phyloP scores from a whole-genome alignment of 1,140 invertebrate genomes.

The Heliconius congener region DNA sequence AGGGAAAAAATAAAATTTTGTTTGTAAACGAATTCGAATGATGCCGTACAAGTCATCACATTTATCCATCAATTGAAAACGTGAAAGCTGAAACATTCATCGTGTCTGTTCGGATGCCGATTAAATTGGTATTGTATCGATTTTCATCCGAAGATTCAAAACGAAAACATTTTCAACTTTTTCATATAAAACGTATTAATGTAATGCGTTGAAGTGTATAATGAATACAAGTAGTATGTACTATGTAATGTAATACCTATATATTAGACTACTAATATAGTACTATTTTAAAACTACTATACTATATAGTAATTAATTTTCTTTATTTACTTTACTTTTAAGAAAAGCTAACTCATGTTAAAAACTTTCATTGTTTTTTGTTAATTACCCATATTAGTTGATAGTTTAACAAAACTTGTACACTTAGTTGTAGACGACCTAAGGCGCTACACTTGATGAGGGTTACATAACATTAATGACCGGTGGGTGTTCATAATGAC shows the following conservation, averaged over 20 bases:
- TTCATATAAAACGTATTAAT: not conserved
- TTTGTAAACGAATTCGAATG: slow-evolving; percentile 5
- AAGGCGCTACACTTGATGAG: slow-evolving; percentile 29
- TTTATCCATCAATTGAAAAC: slow-evolving; percentile 30
- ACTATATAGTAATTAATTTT: too few species aligned
- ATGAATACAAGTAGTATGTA: too few species aligned
- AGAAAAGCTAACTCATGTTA: too few species aligned
- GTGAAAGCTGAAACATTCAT: slow-evolving; percentile 25
- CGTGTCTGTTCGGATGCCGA: slow-evolving; percentile 12
- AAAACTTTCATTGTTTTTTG: not conserved
- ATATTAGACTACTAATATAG: too few species aligned
- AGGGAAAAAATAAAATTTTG: not conserved
- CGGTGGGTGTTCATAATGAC: slow-evolving; percentile 33
- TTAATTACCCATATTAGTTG: not conserved
- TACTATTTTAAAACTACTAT: too few species aligned
- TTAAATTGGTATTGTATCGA: slow-evolving; percentile 30
- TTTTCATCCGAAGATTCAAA: slow-evolving; percentile 20
- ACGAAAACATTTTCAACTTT: slow-evolving; percentile 13
- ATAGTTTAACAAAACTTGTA: not conserved
- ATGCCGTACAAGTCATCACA: slow-evolving; percentile 24
- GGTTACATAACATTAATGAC: slow-evolving; percentile 32
- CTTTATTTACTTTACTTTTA: too few species aligned
- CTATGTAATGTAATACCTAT: too few species aligned
- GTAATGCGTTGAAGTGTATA: too few species aligned
- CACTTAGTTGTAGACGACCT: not conserved